phyloP scores from a whole-genome alignment of 2,888 invertebrate genomes.

The Epirrhoe alternata region DNA sequence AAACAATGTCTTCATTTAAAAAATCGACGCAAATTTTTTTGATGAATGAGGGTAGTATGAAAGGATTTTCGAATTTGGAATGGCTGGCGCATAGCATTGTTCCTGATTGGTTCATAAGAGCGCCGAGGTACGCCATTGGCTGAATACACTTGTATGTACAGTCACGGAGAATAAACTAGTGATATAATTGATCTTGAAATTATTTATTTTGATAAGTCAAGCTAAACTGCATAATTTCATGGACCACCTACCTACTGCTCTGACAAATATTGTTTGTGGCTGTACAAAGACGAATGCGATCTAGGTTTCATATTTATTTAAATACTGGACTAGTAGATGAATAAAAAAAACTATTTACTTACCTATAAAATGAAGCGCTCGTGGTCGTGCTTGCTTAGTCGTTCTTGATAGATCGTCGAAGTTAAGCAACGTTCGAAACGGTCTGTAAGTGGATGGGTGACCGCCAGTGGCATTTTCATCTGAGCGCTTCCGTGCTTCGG shows the following conservation, averaged over 20 bases:
- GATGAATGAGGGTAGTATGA: slow-evolving; percentile 31
- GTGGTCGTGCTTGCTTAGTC: too few species aligned
- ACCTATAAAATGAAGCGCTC: too few species aligned
- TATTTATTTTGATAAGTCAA: background rate
- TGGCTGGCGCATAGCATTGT: slow-evolving; percentile 11
- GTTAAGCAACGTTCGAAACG: too few species aligned
- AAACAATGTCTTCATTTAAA: background rate
- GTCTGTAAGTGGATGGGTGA: too few species aligned
- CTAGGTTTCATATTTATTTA: slow-evolving; percentile 30
- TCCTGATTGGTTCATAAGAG: slow-evolving; percentile 26
- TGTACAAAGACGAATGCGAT: slow-evolving; percentile 28
- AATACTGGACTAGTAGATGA: slow-evolving; percentile 1
- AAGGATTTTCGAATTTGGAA: slow-evolving; percentile 29
- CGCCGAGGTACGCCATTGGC: slow-evolving; percentile 11
- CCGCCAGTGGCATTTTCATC: too few species aligned
- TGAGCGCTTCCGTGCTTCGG: too few species aligned
- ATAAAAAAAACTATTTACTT: too few species aligned
- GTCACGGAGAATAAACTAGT: slow-evolving; percentile 4
- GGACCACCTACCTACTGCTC: background rate
- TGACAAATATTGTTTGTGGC: background rate
- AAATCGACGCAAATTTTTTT: background rate
- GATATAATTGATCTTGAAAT: background rate
- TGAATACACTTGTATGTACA: slow-evolving; percentile 12
- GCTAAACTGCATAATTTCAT: background rate
- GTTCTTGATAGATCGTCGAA: too few species aligned